A percentile compares a stretch with the other conserved stretches of the same genome.
Conservation (phyloP, 2,797 vertebrate genomes). For the Peromyscus aztecus region DNA sequence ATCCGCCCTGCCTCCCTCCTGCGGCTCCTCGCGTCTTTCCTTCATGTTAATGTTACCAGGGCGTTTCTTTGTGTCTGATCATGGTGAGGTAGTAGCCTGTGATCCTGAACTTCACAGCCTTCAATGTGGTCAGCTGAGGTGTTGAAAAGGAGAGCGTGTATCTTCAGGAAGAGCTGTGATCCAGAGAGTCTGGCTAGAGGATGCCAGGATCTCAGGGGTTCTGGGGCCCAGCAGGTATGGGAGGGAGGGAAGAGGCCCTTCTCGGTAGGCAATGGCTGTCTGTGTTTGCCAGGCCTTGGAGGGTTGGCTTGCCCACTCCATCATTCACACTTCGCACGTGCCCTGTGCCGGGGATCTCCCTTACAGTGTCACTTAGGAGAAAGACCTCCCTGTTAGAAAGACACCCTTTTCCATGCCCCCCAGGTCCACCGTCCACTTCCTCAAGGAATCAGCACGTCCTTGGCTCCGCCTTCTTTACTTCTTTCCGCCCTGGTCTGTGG, state of each 20-base stretch:
- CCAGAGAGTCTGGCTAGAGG: not conserved
- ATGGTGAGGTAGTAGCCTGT: not conserved
- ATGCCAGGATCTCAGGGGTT: not conserved
- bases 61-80: not conserved
- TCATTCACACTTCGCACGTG: fast-evolving
- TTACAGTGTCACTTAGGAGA: fast-evolving
- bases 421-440: not conserved
- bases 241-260: not conserved
- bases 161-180: not conserved
- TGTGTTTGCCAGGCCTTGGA: not conserved
- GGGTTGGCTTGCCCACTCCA: not conserved
- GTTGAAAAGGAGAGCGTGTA: not conserved
- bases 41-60: not conserved
- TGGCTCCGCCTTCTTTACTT: not conserved
- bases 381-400: no score
- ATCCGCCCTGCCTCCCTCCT: fast-evolving
- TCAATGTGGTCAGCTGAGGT: not conserved
- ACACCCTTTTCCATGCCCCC: fast-evolving
- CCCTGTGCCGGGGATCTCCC: fast-evolving
- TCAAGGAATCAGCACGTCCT: no score
- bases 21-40: not conserved
- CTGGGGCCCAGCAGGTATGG: not conserved
- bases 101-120: not conserved
- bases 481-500: no score
- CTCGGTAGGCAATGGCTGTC: not conserved